These are phyloP conservation scores for Serrognathus titanus DNA, from an alignment of 2,888 invertebrate genomes.

Conservation along the genomic window DNA sequence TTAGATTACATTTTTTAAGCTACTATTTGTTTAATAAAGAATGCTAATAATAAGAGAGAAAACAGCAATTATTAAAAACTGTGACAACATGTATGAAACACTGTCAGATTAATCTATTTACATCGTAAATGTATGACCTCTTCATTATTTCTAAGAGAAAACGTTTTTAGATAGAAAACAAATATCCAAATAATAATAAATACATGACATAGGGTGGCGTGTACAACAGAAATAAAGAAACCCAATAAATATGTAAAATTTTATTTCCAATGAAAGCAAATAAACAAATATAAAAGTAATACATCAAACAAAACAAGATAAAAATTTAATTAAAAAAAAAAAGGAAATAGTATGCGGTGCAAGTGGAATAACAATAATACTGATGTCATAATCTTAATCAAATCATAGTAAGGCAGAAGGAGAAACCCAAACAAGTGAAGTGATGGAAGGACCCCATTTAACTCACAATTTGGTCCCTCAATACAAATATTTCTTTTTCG, in stretches of 20 bases:
- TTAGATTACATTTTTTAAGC: not conserved
- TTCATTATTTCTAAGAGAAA: not conserved
- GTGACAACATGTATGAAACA: not conserved
- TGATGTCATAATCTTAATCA: conserved; percentile 8
- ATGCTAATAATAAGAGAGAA: not conserved
- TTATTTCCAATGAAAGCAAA: conserved; percentile 15
- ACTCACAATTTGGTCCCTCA: conserved; percentile 59
- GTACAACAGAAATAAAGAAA: conserved; percentile 16
- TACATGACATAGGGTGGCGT: conserved; percentile 5
- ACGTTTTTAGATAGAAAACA: not conserved
- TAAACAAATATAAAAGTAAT: conserved; percentile 11
- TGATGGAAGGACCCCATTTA: conserved; percentile 23
- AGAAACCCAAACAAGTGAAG: conserved; percentile 31
- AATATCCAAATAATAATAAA: conserved; percentile 4
- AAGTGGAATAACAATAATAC: conserved; percentile 22
- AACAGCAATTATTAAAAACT: conserved; percentile 1
- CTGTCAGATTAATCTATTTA: not conserved
- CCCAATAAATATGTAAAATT: conserved; percentile 12
- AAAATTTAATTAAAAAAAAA: conserved; percentile 14
- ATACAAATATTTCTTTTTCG: conserved; percentile 55
- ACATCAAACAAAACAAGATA: conserved; percentile 13
- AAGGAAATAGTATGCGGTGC: conserved; percentile 20
- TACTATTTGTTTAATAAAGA: not conserved
- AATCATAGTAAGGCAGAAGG: not conserved
- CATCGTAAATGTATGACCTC: not conserved